Evolutionary conservation across 2,888 invertebrate species (phyloP).

Genomic region (Platynereis dumerilii): DNA sequence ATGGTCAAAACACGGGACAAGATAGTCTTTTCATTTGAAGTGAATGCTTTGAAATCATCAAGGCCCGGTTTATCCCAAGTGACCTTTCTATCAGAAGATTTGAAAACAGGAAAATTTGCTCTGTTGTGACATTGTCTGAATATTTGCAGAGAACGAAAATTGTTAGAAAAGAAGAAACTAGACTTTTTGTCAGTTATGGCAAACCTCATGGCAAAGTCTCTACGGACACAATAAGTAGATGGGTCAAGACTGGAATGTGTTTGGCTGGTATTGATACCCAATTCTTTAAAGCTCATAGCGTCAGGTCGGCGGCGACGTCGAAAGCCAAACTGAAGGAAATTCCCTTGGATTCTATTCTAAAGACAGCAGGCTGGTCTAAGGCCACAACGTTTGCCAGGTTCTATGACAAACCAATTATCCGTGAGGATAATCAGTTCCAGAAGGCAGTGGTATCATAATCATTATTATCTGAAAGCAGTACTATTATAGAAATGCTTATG

Average conservation of each 20-base stretch:
- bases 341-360: conserved; percentile 26
- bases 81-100: conserved; percentile 19
- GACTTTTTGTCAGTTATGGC: conserved; percentile 25
- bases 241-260: conserved; percentile 26
- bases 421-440: too few species aligned
- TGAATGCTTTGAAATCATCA: conserved; percentile 29
- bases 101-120: conserved; percentile 16
- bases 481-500: too few species aligned
- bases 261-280: conserved; percentile 28
- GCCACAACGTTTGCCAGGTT: conserved; percentile 6
- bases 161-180: conserved; percentile 14
- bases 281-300: conserved; percentile 28
- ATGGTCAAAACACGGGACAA: too few species aligned
- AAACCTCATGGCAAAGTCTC: conserved; percentile 29
- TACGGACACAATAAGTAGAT: conserved; percentile 29
- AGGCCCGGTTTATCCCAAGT: conserved; percentile 32
- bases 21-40: too few species aligned
- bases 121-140: too few species aligned
- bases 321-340: conserved; percentile 13
- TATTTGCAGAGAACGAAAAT: neutral
- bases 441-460: too few species aligned
- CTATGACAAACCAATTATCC: conserved; percentile 4
- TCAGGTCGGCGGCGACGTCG: conserved; percentile 20
- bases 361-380: conserved; percentile 29
- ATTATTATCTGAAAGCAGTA: too few species aligned